phyloP scores from a whole-genome alignment of 2,888 invertebrate species.

The Lasioglossum pauxillum region DNA sequence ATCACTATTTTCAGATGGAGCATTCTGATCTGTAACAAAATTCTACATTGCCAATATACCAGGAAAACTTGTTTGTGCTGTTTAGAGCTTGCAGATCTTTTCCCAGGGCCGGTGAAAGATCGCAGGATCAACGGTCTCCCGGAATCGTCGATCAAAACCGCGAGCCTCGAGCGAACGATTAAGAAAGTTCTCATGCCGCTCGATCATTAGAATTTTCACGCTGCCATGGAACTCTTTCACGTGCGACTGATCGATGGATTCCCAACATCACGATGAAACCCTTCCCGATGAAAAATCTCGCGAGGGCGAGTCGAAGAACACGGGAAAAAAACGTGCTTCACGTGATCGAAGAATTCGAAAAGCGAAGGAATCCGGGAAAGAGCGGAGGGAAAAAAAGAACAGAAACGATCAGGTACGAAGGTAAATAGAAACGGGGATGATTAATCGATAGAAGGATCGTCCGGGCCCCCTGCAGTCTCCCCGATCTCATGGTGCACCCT shows the following conservation, averaged over 20 bases:
- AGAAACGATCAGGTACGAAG: slow-evolving; percentile 68
- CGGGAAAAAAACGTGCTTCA: slow-evolving; percentile 25
- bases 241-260: slow-evolving; percentile 81
- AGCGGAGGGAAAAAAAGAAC: slow-evolving; percentile 56
- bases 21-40: no score
- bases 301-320: slow-evolving; percentile 55
- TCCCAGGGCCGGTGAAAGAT: neutral
- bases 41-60: no score
- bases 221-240: slow-evolving; percentile 81
- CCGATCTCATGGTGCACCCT: slow-evolving; percentile 48
- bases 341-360: slow-evolving; percentile 58
- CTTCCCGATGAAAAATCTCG: slow-evolving; percentile 75
- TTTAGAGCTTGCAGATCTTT: neutral
- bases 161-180: slow-evolving; percentile 74
- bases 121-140: slow-evolving; percentile 11
- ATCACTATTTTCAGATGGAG: neutral
- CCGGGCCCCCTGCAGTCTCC: slow-evolving; percentile 62
- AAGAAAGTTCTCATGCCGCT: slow-evolving; percentile 81
- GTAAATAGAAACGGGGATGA: slow-evolving; percentile 78
- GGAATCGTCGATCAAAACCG: slow-evolving; percentile 40
- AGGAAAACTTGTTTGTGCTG: neutral
- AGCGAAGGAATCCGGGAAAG: slow-evolving; percentile 59
- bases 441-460: slow-evolving; percentile 79
- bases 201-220: slow-evolving; percentile 84
- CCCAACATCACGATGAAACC: slow-evolving; percentile 57